These are phyloP conservation scores for Delia radicum DNA, from an alignment of 1,140 invertebrate species.

Conservation along the genomic window DNA sequence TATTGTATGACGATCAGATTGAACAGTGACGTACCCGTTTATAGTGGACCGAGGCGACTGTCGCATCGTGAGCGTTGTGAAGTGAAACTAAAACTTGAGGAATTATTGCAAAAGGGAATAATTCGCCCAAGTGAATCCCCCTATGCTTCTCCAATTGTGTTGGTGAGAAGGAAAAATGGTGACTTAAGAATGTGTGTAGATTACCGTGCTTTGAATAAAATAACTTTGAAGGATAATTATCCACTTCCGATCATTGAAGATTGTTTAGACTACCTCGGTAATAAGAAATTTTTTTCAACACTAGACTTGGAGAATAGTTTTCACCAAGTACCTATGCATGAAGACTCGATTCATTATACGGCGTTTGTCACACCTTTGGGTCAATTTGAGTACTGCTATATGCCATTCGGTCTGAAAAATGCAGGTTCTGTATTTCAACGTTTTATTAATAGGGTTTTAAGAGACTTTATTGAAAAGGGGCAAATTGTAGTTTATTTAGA, in stretches of 20 bases:
- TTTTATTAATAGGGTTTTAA: conserved; percentile 49
- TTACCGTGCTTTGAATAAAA: not conserved
- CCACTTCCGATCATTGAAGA: not conserved
- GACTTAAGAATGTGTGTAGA: conserved; percentile 4
- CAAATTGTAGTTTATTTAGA: conserved; percentile 25
- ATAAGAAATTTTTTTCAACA: not conserved
- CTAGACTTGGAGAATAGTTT: not conserved
- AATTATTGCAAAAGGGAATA: not conserved
- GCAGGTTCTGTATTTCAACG: conserved; percentile 49
- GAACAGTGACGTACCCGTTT: not conserved
- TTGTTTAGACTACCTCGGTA: not conserved
- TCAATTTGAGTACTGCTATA: conserved; percentile 54
- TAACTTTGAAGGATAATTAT: conserved; percentile 1
- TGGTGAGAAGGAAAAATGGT: conserved; percentile 15
- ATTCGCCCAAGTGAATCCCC: conserved; percentile 7
- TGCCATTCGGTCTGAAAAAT: conserved; percentile 48
- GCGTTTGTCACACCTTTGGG: conserved; percentile 53
- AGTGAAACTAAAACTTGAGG: not conserved
- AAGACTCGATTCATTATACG: conserved; percentile 36
- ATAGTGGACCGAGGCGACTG: not conserved
- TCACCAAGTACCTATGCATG: not conserved
- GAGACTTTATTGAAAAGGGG: conserved; percentile 19
- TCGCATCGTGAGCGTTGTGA: not conserved
- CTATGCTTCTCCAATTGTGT: conserved; percentile 16
- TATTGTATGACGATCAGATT: not conserved